Percentiles rank a stretch among this genome's conserved stretches.
Evolutionary conservation across 1,140 invertebrate genomes (phyloP).

Genomic region (Ditylenchus dipsaci): DNA sequence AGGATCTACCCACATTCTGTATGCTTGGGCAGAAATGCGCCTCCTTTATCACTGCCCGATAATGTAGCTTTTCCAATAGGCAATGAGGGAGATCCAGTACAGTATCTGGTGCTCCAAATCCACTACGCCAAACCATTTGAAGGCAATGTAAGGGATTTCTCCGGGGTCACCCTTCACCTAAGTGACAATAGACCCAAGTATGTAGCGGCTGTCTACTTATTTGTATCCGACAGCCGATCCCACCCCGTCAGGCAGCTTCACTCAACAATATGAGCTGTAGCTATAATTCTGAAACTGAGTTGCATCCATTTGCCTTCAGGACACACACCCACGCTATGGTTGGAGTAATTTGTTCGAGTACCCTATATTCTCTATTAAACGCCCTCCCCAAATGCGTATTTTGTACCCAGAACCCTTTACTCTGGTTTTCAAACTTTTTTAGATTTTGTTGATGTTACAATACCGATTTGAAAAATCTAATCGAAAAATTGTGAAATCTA

Average conservation of each 20-base stretch:
- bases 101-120: conserved; percentile 55
- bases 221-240: conserved; percentile 53
- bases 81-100: conserved; percentile 46
- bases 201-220: conserved; percentile 51
- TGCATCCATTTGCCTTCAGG: conserved; percentile 59
- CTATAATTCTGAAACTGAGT: conserved; percentile 42
- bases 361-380: no score
- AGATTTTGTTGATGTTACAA: no score
- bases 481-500: no score
- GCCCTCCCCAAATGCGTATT: no score
- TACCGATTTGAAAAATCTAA: no score
- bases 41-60: conserved; percentile 46
- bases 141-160: conserved; percentile 53
- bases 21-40: conserved; percentile 56
- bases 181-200: conserved; percentile 30
- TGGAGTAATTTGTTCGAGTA: no score
- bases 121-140: conserved; percentile 53
- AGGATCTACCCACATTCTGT: conserved; percentile 45
- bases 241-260: conserved; percentile 35
- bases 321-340: conserved; percentile 57
- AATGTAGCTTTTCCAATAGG: conserved; percentile 51
- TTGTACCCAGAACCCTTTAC: no score
- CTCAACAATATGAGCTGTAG: conserved; percentile 47
- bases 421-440: no score
- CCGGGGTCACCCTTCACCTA: conserved; percentile 46